Evolutionary conservation across 2,113 vertebrate genomes (phyloP).

Genomic region (Donacobius atricapilla): DNA sequence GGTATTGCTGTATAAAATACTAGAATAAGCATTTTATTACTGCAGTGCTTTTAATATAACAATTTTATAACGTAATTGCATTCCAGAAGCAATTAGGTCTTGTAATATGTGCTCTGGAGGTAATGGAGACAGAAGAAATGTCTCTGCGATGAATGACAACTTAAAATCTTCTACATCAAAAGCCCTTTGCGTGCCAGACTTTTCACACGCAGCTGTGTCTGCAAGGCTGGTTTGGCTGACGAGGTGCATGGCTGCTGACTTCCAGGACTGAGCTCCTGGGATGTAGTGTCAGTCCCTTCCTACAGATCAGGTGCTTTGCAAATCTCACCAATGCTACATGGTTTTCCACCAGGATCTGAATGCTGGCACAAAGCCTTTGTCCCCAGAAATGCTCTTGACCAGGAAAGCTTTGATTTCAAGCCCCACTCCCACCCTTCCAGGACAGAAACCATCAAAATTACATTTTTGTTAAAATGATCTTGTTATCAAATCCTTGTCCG

Average conservation of each 20-base stretch:
- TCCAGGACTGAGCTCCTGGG: not conserved
- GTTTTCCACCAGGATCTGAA: not conserved
- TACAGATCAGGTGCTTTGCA: not conserved
- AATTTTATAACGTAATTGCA: not conserved
- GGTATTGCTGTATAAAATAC: not conserved
- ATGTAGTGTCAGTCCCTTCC: fast-evolving
- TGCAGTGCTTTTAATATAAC: not conserved
- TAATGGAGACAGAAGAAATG: not conserved
- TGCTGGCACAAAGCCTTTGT: not conserved
- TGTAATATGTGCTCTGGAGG: not conserved
- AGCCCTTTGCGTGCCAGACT: not conserved
- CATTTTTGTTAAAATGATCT: not conserved
- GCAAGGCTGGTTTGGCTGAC: not conserved
- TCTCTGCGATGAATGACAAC: not conserved
- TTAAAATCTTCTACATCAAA: not conserved
- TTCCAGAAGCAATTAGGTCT: not conserved
- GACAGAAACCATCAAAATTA: not conserved
- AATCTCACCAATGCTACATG: not conserved
- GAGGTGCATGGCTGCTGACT: fast-evolving
- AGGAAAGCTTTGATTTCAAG: not conserved
- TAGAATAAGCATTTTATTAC: not conserved
- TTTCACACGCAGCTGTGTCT: not conserved
- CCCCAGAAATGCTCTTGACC: not conserved
- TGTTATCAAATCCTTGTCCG: not conserved
- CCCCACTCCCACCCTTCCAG: not conserved